A percentile compares a stretch with the other conserved stretches of the same genome.
These are phyloP conservation scores for Crioceris asparagi DNA, from an alignment of 2,888 invertebrate genomes.

Conservation along the genomic window DNA sequence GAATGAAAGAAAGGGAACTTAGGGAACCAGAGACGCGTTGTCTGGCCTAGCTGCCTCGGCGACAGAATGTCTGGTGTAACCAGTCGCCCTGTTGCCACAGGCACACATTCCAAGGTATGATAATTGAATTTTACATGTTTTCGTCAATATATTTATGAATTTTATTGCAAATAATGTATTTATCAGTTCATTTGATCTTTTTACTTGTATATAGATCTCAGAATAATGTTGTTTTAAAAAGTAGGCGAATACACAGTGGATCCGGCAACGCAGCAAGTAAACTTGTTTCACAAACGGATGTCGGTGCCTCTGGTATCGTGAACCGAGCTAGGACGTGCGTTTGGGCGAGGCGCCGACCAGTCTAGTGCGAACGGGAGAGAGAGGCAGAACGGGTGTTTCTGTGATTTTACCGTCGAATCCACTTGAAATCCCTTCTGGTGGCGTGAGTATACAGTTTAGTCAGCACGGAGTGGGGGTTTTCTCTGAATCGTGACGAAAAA, in stretches of 20 bases:
- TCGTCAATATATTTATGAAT: background rate
- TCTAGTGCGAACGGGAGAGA: constrained; percentile 5
- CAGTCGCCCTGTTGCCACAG: constrained; percentile 55
- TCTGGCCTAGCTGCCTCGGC: constrained; percentile 76
- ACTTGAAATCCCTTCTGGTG: constrained; percentile 48
- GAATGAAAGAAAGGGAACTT: constrained; percentile 27
- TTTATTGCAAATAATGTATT: too few relatives aligned
- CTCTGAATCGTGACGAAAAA: constrained; percentile 41
- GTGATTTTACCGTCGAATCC: constrained; percentile 16
- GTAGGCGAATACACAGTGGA: constrained; percentile 23
- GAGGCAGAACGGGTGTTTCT: constrained; percentile 15
- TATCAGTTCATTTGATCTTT: too few relatives aligned
- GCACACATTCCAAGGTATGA: constrained; percentile 37
- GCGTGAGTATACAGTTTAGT: constrained; percentile 54
- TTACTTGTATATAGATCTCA: background rate
- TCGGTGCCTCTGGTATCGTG: constrained; percentile 43
- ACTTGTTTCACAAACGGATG: constrained; percentile 66
- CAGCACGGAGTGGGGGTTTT: constrained; percentile 38
- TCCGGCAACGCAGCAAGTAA: constrained; percentile 50
- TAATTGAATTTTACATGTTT: background rate
- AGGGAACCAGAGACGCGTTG: constrained; percentile 54
- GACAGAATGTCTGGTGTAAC: constrained; percentile 90
- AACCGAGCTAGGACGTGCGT: constrained; percentile 38
- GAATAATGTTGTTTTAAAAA: constrained; percentile 5
- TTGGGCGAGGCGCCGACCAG: constrained; percentile 13